These are phyloP conservation scores for Tipula confusa DNA, from an alignment of 2,888 invertebrate genomes.

Conservation along the genomic window DNA sequence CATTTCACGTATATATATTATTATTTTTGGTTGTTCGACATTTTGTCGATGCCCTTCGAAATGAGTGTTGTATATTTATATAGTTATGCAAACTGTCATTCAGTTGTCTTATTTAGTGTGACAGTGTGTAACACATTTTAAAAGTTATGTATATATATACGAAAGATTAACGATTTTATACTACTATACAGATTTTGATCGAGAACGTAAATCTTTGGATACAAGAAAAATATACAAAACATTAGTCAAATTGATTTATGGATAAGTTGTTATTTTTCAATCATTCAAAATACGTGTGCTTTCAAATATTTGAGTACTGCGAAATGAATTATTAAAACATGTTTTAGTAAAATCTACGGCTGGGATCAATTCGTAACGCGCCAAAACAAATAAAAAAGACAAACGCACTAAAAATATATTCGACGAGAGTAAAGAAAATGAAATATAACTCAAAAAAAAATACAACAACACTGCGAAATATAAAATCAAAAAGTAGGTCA, in stretches of 20 bases:
- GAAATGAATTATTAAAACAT: not conserved
- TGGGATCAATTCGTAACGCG: not conserved
- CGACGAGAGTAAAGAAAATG: not conserved
- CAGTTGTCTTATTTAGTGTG: not conserved
- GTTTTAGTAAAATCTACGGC: not conserved
- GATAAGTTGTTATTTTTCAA: not conserved
- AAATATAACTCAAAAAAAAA: not conserved
- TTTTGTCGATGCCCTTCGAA: not conserved
- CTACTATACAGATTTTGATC: not conserved
- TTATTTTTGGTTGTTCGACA: not conserved
- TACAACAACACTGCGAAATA: not conserved
- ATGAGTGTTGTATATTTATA: not conserved
- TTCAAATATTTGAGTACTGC: not conserved
- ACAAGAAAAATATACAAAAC: not conserved
- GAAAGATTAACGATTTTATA: not conserved
- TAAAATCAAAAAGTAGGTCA: constrained; percentile 20
- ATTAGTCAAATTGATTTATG: not conserved
- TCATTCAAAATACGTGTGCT: not conserved
- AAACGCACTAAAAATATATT: constrained; percentile 6
- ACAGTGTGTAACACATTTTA: not conserved
- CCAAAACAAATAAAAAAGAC: not conserved
- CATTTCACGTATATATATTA: not conserved
- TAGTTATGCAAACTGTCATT: not conserved
- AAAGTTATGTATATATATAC: not conserved
- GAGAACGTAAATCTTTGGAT: not conserved